Conservation (phyloP, 2,888 invertebrate species). For the Drosophila limbata region DNA sequence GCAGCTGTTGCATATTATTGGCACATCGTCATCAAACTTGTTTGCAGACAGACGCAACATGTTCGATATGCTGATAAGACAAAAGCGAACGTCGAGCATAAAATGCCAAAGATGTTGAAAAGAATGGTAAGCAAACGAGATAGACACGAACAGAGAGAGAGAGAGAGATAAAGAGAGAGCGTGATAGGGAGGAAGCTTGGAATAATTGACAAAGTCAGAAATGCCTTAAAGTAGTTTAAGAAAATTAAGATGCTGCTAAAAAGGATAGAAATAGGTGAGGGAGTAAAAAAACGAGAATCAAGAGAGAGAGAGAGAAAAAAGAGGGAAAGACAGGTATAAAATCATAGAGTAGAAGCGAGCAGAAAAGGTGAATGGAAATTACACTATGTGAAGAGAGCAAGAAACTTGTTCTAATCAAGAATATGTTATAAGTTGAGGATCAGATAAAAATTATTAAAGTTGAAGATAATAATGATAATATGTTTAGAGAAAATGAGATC, state of each 20-base stretch:
- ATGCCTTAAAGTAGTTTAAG: neutral
- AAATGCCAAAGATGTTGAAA: neutral
- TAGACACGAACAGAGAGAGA: neutral
- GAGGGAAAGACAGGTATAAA: neutral
- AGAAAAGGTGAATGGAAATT: neutral
- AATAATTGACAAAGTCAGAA: neutral
- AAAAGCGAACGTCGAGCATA: neutral
- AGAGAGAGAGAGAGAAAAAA: neutral
- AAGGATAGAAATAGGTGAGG: neutral
- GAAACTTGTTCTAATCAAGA: neutral
- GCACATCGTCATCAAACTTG: constrained; percentile 66
- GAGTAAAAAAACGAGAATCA: neutral
- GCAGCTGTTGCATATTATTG: constrained; percentile 71
- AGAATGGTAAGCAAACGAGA: neutral
- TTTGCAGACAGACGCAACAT: constrained; percentile 52
- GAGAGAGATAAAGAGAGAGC: neutral
- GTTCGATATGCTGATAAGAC: constrained; percentile 69
- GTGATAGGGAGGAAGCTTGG: too few species aligned
- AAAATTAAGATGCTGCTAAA: neutral
- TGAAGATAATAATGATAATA: neutral
- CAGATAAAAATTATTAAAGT: neutral
- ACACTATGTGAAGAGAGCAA: neutral
- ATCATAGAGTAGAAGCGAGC: neutral
- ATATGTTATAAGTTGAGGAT: neutral
- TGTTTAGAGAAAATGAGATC: neutral